phyloP scores from a whole-genome alignment of 2,797 vertebrate genomes.

The Pristis pectinata region DNA sequence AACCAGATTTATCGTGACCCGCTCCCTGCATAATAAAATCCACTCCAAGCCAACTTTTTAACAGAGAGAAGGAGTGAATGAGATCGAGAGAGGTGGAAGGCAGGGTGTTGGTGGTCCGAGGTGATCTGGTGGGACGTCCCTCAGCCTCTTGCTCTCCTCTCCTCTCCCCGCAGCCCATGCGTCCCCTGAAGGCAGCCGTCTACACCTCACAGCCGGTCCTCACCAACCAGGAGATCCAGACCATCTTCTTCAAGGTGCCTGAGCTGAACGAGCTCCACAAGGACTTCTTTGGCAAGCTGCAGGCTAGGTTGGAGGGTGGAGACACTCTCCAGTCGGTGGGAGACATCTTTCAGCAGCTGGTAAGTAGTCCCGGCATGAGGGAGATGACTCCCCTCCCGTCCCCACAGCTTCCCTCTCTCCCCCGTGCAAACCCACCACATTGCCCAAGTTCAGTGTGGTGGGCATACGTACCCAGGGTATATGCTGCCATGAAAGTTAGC shows the following conservation, averaged over 20 bases:
- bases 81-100: background rate
- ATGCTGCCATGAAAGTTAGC: too few relatives aligned
- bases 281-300: conserved; percentile 54
- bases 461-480: too few relatives aligned
- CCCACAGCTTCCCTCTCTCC: too few relatives aligned
- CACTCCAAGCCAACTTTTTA: background rate
- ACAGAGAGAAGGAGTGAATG: background rate
- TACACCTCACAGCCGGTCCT: conserved; percentile 66
- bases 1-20: background rate
- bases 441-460: too few relatives aligned
- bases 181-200: conserved; percentile 61
- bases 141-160: background rate
- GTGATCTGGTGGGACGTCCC: too few relatives aligned
- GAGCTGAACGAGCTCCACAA: conserved; percentile 61
- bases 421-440: too few relatives aligned
- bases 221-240: conserved; percentile 57
- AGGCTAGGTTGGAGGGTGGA: conserved; percentile 45
- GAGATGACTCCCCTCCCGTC: too few relatives aligned
- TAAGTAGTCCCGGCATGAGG: conserved; percentile 38
- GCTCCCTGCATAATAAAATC: too few relatives aligned
- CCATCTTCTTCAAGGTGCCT: conserved; percentile 65
- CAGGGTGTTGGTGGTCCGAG: background rate
- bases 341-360: conserved; percentile 63
- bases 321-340: conserved; percentile 49
- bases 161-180: conserved; percentile 56